phyloP scores from a whole-genome alignment of 2,797 vertebrate species.

The Pangasius djambal region DNA sequence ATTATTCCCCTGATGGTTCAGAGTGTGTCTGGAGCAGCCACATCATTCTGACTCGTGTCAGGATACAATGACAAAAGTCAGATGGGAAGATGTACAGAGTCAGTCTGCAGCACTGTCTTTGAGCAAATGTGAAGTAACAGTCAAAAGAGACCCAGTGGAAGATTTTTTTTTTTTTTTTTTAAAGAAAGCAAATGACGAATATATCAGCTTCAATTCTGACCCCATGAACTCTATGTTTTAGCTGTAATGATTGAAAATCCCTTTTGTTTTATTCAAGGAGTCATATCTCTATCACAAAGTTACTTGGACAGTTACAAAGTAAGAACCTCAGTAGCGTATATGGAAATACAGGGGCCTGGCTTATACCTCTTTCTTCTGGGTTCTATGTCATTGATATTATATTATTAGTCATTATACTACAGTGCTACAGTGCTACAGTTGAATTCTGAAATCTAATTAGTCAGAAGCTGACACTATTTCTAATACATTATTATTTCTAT shows the following conservation, averaged over 20 bases:
- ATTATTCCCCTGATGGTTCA: conserved; percentile 28
- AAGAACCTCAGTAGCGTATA: not conserved
- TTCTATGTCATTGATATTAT: not conserved
- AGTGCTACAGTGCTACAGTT: not conserved
- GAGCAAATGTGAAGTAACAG: conserved; percentile 20
- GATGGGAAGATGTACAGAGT: conserved; percentile 11
- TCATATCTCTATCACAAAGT: conserved; percentile 19
- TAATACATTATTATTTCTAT: conserved; percentile 4
- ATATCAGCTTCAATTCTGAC: conserved; percentile 16
- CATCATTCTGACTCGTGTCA: conserved; percentile 27
- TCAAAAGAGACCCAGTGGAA: conserved; percentile 17
- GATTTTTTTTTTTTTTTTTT: not conserved
- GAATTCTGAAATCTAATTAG: not conserved
- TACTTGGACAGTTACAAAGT: conserved; percentile 2
- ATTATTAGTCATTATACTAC: not conserved
- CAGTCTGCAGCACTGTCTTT: conserved; percentile 7
- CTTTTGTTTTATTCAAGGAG: not conserved
- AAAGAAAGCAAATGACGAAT: conserved; percentile 1
- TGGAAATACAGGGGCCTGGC: not conserved
- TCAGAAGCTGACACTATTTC: not conserved
- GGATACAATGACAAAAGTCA: conserved; percentile 33
- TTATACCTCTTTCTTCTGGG: not conserved
- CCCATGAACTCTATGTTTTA: not conserved
- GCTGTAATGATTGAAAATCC: conserved; percentile 1
- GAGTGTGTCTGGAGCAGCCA: conserved; percentile 7